Base-by-base conservation (phyloP, 2,888 invertebrate species). In the Ctena decussata region DNA sequence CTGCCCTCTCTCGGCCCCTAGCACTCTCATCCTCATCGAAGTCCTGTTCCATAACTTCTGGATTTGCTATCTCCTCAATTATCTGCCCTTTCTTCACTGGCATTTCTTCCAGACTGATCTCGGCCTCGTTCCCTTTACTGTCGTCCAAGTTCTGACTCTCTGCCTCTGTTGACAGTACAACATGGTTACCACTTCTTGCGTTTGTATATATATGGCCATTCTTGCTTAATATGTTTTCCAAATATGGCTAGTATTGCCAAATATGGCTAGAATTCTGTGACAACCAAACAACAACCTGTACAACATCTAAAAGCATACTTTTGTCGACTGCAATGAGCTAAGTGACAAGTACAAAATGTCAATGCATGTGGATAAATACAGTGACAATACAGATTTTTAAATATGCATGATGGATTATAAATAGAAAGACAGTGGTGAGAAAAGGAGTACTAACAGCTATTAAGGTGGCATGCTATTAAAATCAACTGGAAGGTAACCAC, bases 21-120 rank as follows among this genome's bases (percentile, higher is more conserved):
- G 97, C 97, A 88, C 98, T 98, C 75, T 98, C 98, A 41, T 98
- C 98, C 96, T 98, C 98, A 85, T 94, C 94, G 87, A 91, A 94
- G 69, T 92, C 94, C 32, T 92, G 90, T 18, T 89, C 86, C 86
- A 86, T 86, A 41, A 86, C 85, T 46, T 84, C 85, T 15, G 87
- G 84, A 46, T 88, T 88, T 21, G 77, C 65, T 12, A 86, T 85
- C 46, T 82, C 86, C 37, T 83, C 82, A 27, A 69, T 75, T 5
- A 85, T 84, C 72, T 86, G 84, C 60, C 46, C 46, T 46, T 41
- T 46, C n/a, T 72, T 46, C 24, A 30, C 41, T 27, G 41, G 72
- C 41, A 41, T 72, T 46, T n/a, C 44, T 41, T 72, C 41, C 1
- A 35, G 6, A 30, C 24, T 71, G 1, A 44, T 24, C 15, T n/a